Evolutionary conservation across 2,113 vertebrate species (phyloP).

Genomic region (Recurvirostra avosetta): DNA sequence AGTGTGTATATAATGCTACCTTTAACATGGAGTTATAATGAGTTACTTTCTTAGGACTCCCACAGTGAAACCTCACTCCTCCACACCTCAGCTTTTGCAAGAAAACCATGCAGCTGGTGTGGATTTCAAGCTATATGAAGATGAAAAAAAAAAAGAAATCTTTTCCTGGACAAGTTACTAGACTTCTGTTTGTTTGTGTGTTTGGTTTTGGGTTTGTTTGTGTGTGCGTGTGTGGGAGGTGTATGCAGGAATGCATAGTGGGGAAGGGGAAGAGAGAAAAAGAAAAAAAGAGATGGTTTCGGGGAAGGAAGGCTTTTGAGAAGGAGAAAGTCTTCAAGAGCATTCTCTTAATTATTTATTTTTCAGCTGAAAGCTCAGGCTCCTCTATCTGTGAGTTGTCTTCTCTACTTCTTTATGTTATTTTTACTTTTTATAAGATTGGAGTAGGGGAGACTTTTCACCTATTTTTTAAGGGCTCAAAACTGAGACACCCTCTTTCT

Average conservation of each 20-base stretch:
- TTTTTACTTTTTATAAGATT: background rate
- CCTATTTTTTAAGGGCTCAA: background rate
- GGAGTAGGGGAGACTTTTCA: background rate
- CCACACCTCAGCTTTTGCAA: background rate
- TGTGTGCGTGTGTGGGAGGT: background rate
- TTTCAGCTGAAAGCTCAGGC: background rate
- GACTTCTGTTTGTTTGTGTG: too few relatives aligned
- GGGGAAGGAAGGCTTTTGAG: background rate
- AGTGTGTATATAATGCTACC: background rate
- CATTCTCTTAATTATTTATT: background rate
- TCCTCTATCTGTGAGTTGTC: background rate
- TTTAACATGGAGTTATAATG: background rate
- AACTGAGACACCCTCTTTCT: background rate
- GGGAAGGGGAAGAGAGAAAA: background rate
- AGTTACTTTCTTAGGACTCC: background rate
- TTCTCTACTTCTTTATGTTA: background rate
- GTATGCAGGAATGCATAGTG: rapidly evolving
- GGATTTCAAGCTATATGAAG: background rate
- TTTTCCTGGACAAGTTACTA: background rate
- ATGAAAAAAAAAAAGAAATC: background rate
- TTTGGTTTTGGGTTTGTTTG: background rate
- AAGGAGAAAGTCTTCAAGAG: background rate
- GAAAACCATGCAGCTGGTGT: background rate
- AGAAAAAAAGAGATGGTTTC: background rate
- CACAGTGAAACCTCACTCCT: background rate